A percentile compares a stretch with the other conserved stretches of the same genome.
Evolutionary conservation across 2,113 vertebrate species (phyloP).

Genomic region (Macquaria ambigua): DNA sequence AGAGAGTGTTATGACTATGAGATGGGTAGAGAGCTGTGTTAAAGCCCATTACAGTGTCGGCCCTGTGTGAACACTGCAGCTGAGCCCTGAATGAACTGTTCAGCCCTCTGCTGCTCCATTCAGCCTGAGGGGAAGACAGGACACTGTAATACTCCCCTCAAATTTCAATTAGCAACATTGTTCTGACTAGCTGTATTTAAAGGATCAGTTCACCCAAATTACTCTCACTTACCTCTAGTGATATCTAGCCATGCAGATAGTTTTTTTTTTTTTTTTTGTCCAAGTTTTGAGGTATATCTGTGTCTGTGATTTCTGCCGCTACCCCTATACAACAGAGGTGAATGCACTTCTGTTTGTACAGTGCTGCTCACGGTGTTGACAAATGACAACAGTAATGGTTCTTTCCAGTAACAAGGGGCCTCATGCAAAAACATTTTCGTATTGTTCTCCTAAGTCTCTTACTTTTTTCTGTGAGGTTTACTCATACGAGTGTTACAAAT

Average conservation of each 20-base stretch:
- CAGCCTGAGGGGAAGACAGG: slow-evolving; percentile 2
- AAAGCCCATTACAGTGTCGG: slow-evolving; percentile 57
- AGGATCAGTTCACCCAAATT: slow-evolving; percentile 1
- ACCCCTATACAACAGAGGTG: background rate
- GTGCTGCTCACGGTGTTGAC: background rate
- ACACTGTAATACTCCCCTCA: background rate
- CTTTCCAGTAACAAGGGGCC: background rate
- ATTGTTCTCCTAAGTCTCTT: background rate
- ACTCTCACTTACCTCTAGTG: background rate
- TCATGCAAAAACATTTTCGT: background rate
- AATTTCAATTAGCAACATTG: slow-evolving; percentile 22
- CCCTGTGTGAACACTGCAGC: slow-evolving; percentile 37
- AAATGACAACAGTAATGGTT: background rate
- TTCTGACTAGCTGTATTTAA: background rate
- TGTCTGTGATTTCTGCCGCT: background rate
- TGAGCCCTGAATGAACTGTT: slow-evolving; percentile 32
- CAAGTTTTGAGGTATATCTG: background rate
- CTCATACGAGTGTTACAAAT: background rate
- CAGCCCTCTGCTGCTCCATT: slow-evolving; percentile 24
- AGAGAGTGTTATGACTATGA: slow-evolving; percentile 33
- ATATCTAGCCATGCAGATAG: background rate
- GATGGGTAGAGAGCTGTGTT: slow-evolving; percentile 51
- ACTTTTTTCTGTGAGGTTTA: background rate
- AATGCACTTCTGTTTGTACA: background rate
- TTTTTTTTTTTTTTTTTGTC: background rate